Percentiles rank a stretch among this genome's conserved stretches.
phyloP scores from a whole-genome alignment of 1,140 invertebrate species.

The Diplogasteroides magnus region DNA sequence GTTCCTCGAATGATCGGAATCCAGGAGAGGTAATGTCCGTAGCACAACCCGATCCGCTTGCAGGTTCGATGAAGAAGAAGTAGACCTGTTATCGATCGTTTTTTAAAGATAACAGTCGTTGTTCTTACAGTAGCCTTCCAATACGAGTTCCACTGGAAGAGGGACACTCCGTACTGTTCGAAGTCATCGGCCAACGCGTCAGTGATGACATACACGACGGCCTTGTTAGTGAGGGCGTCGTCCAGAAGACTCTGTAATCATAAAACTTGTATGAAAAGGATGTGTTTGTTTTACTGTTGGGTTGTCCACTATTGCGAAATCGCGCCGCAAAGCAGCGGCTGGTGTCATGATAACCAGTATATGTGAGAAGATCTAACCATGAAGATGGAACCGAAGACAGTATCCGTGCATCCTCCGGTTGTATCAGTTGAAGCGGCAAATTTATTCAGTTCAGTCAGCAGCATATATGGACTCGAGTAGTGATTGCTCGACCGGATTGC shows the following conservation, averaged over 20 bases:
- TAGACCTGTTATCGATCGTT: conserved; percentile 4
- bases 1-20: conserved; percentile 8
- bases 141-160: conserved; percentile 5
- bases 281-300: too few relatives aligned
- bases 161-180: too few relatives aligned
- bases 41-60: conserved; percentile 8
- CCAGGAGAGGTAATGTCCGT: conserved; percentile 7
- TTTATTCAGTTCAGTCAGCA: conserved; percentile 15
- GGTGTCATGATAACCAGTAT: too few relatives aligned
- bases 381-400: not conserved
- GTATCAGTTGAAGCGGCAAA: conserved; percentile 3
- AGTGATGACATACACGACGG: conserved; percentile 1
- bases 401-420: not conserved
- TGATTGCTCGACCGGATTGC: too few relatives aligned
- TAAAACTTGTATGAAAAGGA: too few relatives aligned
- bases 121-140: conserved; percentile 17
- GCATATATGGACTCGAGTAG: too few relatives aligned
- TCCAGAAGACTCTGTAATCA: not conserved
- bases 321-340: too few relatives aligned
- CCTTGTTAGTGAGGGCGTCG: not conserved
- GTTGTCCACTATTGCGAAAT: too few relatives aligned
- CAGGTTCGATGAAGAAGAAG: conserved; percentile 19
- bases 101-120: not conserved
- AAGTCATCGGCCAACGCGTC: not conserved
- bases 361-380: too few relatives aligned